These are phyloP conservation scores for Liopterus haemorrhoidalis DNA, from an alignment of 2,888 invertebrate species.

Conservation along the genomic window DNA sequence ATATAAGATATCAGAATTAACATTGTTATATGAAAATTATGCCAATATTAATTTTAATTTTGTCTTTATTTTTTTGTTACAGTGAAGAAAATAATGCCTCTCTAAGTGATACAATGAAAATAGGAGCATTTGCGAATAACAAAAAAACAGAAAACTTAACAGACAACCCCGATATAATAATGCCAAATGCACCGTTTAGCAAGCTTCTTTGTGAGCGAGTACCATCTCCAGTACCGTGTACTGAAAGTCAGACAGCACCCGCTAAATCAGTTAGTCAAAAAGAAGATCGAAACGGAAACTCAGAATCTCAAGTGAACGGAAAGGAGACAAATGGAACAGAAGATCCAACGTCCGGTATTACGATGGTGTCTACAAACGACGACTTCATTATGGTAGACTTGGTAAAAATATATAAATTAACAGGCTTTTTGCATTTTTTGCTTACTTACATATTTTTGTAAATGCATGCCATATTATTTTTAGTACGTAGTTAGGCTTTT, in stretches of 20 bases:
- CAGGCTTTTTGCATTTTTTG: slow-evolving; percentile 17
- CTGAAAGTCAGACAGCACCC: slow-evolving; percentile 25
- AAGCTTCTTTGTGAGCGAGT: slow-evolving; percentile 47
- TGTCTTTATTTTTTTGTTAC: slow-evolving; percentile 34
- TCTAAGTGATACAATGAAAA: slow-evolving; percentile 65
- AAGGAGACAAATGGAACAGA: slow-evolving; percentile 16
- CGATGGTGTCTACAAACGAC: slow-evolving; percentile 52
- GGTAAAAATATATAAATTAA: slow-evolving; percentile 49
- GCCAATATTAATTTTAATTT: slow-evolving; percentile 13
- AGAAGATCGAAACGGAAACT: slow-evolving; percentile 43
- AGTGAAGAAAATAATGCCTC: slow-evolving; percentile 64
- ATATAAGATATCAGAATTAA: slow-evolving; percentile 34
- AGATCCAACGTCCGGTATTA: slow-evolving; percentile 45
- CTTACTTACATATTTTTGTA: too few species aligned
- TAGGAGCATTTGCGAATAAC: slow-evolving; percentile 71
- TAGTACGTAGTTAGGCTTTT: too few species aligned
- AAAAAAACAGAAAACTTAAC: slow-evolving; percentile 52
- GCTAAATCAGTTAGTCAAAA: slow-evolving; percentile 19
- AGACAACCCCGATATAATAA: slow-evolving; percentile 50
- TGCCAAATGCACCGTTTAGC: slow-evolving; percentile 62
- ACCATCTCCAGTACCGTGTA: slow-evolving; percentile 35
- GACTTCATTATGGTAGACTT: slow-evolving; percentile 68
- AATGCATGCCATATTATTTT: too few species aligned
- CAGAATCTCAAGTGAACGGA: slow-evolving; percentile 37
- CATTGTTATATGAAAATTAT: slow-evolving; percentile 16